Evolutionary conservation across 2,113 vertebrate genomes (phyloP).

Genomic region (Boleophthalmus pectinirostris): DNA sequence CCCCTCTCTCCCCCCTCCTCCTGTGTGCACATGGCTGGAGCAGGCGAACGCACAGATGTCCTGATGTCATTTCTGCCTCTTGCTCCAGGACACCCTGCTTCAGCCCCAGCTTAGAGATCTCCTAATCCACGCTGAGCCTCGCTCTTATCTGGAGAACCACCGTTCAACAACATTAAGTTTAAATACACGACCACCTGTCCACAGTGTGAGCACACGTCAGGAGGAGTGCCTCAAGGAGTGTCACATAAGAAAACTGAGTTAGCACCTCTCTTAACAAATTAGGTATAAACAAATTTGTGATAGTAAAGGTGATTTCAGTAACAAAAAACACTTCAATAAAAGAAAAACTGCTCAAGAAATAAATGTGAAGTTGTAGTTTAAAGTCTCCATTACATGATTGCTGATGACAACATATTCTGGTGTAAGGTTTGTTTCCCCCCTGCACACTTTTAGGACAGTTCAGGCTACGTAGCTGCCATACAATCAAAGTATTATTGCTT

Average conservation of each 20-base stretch:
- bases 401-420: background rate
- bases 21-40: slow-evolving; percentile 58
- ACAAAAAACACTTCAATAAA: too few relatives aligned
- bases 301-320: background rate
- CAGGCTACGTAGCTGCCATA: slow-evolving; percentile 11
- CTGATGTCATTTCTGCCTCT: slow-evolving; percentile 46
- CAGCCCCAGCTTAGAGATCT: slow-evolving; percentile 54
- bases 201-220: background rate
- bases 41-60: slow-evolving; percentile 57
- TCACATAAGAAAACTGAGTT: background rate
- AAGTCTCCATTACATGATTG: background rate
- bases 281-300: background rate
- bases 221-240: slow-evolving; percentile 12
- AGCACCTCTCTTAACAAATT: background rate
- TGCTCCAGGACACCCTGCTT: slow-evolving; percentile 48
- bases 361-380: background rate
- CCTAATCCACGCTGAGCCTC: slow-evolving; percentile 75
- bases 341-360: background rate
- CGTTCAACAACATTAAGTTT: slow-evolving; percentile 33
- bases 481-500: slow-evolving; percentile 13
- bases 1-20: background rate
- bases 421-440: background rate
- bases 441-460: slow-evolving; percentile 13
- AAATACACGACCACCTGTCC: slow-evolving; percentile 10
- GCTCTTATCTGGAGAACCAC: slow-evolving; percentile 63